These are phyloP conservation scores for Diorhabda carinulata DNA, from an alignment of 1,140 invertebrate genomes.

Conservation along the genomic window DNA sequence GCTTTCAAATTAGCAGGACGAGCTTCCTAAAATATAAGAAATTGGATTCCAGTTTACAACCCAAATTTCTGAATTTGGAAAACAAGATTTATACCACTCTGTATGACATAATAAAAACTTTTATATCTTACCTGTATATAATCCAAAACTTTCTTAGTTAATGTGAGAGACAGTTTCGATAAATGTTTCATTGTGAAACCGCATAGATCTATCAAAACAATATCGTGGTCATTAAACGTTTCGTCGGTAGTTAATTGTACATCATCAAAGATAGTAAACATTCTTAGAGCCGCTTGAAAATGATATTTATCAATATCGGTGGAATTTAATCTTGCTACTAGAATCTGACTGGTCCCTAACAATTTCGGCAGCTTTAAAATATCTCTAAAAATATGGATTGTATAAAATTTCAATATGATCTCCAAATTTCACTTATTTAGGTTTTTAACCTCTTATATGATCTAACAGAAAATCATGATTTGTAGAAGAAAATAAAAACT, in stretches of 20 bases:
- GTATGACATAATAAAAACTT: neutral
- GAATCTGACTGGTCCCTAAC: constrained; percentile 40
- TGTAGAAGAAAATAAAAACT: too few species aligned
- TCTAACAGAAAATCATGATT: too few species aligned
- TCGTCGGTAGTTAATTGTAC: constrained; percentile 56
- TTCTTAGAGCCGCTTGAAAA: constrained; percentile 63
- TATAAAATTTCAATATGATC: neutral
- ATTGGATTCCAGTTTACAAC: too few species aligned
- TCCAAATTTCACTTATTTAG: too few species aligned
- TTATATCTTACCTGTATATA: constrained; percentile 53
- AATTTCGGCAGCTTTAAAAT: constrained; percentile 56
- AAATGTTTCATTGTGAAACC: constrained; percentile 61
- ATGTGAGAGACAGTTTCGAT: constrained; percentile 57
- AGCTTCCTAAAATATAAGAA: constrained; percentile 59
- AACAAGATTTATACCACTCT: neutral
- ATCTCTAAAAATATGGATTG: constrained; percentile 49
- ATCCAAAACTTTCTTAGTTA: constrained; percentile 62
- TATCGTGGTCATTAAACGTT: constrained; percentile 58
- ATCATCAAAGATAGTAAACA: constrained; percentile 67
- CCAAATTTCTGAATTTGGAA: neutral
- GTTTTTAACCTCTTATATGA: too few species aligned
- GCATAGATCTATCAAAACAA: constrained; percentile 66
- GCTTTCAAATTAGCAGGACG: constrained; percentile 70
- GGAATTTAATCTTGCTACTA: constrained; percentile 59
- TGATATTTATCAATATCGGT: constrained; percentile 60